Evolutionary conservation across 2,113 vertebrate genomes (phyloP).

Genomic region (Myiopsitta monachus): DNA sequence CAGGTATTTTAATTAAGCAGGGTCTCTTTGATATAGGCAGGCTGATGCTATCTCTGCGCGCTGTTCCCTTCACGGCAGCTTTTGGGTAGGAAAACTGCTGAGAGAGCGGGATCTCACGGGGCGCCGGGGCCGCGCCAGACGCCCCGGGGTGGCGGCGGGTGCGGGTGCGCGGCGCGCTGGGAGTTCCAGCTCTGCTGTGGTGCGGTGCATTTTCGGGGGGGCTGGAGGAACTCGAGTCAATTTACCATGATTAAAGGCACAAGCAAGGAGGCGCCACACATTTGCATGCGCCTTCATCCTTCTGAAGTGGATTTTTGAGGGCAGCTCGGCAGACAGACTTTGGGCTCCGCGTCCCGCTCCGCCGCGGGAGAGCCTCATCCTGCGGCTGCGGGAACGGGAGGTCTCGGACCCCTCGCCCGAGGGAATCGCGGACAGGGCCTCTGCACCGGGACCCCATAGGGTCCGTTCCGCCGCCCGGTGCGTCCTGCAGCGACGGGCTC

Average conservation of each 20-base stretch:
- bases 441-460: not conserved
- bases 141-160: slow-evolving; percentile 7
- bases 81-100: slow-evolving; percentile 41
- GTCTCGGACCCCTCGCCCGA: not conserved
- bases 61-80: slow-evolving; percentile 2
- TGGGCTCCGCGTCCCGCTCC: not conserved
- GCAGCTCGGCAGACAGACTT: slow-evolving; percentile 13
- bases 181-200: not conserved
- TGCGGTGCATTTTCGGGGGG: slow-evolving; percentile 41
- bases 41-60: slow-evolving; percentile 26
- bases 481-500: not conserved
- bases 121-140: not conserved
- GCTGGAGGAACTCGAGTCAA: slow-evolving; percentile 39
- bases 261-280: slow-evolving; percentile 48
- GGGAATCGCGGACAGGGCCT: not conserved
- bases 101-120: not conserved
- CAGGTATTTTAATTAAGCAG: slow-evolving; percentile 44
- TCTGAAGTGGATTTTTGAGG: slow-evolving; percentile 49
- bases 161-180: not conserved
- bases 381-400: not conserved
- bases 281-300: slow-evolving; percentile 63
- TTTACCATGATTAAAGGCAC: slow-evolving; percentile 62
- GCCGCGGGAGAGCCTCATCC: not conserved
- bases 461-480: not conserved
- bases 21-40: slow-evolving; percentile 21